Evolutionary conservation across 92 coral and sea anemone species (phyloP), one percentile per base, ranked within the genome.

Genomic region (Isaurus tuberculatus): DNA sequence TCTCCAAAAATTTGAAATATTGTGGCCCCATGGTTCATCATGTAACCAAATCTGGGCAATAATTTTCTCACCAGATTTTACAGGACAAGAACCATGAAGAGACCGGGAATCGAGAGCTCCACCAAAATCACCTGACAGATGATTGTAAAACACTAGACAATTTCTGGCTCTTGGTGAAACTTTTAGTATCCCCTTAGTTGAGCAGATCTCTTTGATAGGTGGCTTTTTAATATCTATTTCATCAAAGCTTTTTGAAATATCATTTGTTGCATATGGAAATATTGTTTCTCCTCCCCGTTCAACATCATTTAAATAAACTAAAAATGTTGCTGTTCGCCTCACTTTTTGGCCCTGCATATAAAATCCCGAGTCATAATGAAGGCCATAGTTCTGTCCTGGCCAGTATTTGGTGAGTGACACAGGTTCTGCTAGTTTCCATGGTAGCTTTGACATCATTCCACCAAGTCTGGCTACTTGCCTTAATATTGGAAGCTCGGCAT

Each of bases 21-120:
- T 65, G 70, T 74, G 55, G 16, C 88, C 91, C 91, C 91, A 88
- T 28, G 91, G 77, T 60, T 84, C 88, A 78, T 79, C 79, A 55
- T 86, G 94, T 37, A 91, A 40, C 94, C 94, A 91, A 75, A 91
- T 89, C 42, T 91, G 94, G 20, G 92, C 92, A 61, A 91, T 91
- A 92, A 88, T 78, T 65, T 91, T 91, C 43, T 91, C 94, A 43
- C 90, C 88, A 29, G 65, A 70, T 26, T 83, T 14, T 67, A 91
- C 88, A 4, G 92, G 94, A 44, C 92, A 91, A 31, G 94, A 91
- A 8, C 94, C 94, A 83, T 91, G 94, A 61, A 91, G 61, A 5
- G 94, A 86, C 43, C 84, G 33, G 23, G 87, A 84, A 83, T 91
- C 89, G 46, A 83, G 83, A 14, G 51, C 90, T 70, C 82, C 88